Evolutionary conservation across 1,140 invertebrate genomes (phyloP), one percentile per base, ranked within the genome.

Genomic region (Anastrepha obliqua): DNA sequence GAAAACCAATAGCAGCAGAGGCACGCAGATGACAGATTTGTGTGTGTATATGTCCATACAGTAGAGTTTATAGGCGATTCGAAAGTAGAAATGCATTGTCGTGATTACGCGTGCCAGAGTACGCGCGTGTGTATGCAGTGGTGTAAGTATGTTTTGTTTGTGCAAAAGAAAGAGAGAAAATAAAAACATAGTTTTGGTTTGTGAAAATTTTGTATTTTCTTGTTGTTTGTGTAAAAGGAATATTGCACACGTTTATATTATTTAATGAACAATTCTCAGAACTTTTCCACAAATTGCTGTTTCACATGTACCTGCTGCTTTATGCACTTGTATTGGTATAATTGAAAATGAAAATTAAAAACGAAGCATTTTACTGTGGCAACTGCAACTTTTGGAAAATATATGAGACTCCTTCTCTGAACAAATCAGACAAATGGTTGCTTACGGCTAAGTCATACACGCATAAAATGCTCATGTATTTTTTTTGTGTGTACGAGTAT

Each of bases 91-190:
- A n/a, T 86, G 55, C 81, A 29, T 29, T 29, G 29, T 29, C 29
- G 29, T 29, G 29, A 1, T 29, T 29, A 58, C 58, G 70, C 59
- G 86, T 64, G 86, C 62, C 58, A 62, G 60, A 44, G 85, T 62
- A 86, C 85, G 85, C 74, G 78, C 65, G 42, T 87, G 15, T 85
- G 70, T 62, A 55, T 85, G 58, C 55, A 81, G 58, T 87, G 13
- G 42, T 55, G 29, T 87, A 47, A 15, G 67, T 70, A 67, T 67
- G 20, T 51, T 20, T 58, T 51, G 29, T 13, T 55, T 47, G 60
- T 70, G 62, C 62, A 58, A 87, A 87, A 74, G 87, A 88, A 62
- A 67, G 87, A 88, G 67, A 78, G 65, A 86, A 86, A 67, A 39
- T 67, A 86, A 59, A 17, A 88, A 88, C 29, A 60, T 44, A 55